Conservation (phyloP, 2,888 invertebrate genomes). For the Allolobophora icterica region DNA sequence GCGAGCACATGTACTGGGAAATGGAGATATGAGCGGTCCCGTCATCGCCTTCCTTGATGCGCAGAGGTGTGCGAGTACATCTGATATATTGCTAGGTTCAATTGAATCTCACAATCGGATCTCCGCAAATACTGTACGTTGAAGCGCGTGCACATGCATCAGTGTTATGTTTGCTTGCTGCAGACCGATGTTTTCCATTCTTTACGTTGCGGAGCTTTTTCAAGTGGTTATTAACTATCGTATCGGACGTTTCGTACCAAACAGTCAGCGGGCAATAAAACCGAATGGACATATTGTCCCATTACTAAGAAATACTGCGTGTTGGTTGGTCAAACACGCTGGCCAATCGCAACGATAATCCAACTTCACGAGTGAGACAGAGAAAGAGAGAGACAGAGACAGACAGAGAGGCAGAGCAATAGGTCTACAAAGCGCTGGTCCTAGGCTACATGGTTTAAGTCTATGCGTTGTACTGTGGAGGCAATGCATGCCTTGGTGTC, state of each 20-base stretch:
- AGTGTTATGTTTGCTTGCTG: not conserved
- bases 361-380: not conserved
- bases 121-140: constrained; percentile 4
- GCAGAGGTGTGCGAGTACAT: not conserved
- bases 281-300: constrained; percentile 9
- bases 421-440: not conserved
- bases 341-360: not conserved
- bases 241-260: not conserved
- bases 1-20: not conserved
- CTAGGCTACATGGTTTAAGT: not conserved
- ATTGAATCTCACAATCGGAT: not conserved
- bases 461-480: not conserved
- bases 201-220: not conserved
- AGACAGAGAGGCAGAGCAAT: not conserved
- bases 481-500: not conserved
- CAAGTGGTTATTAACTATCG: constrained; percentile 11
- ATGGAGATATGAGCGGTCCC: not conserved
- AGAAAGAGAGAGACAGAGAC: not conserved
- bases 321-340: not conserved
- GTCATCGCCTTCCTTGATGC: not conserved
- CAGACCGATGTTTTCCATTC: not conserved
- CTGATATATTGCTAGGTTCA: not conserved
- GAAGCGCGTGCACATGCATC: constrained; percentile 3
- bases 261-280: not conserved
- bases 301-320: not conserved